Base-by-base conservation (phyloP, 1,140 invertebrate genomes). In the Maniola jurtina region DNA sequence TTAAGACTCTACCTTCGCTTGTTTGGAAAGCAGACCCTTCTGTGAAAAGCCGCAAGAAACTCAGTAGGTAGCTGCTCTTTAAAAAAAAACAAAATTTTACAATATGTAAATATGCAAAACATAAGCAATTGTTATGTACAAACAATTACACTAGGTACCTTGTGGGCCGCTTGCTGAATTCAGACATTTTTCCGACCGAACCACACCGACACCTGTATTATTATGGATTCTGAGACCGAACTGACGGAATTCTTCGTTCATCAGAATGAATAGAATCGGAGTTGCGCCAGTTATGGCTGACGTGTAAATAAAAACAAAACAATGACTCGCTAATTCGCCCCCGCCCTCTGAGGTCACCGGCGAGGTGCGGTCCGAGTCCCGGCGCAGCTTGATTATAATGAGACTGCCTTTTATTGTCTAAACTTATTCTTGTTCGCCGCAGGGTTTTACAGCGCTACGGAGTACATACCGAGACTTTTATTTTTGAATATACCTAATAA, bases 261-360 rank as follows among this genome's bases (percentile, higher is more conserved):
- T 56, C 16, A 67, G 64, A 68, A 42, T 67, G 65, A 63, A 68
- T 72, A 73, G 72, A 72, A 76, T 74, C 66, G 68, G 50, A 54
- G 60, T 66, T 68, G 42, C 54, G 25, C 72, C 63, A 77, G 77
- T 75, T 76, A 81, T 78, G 77, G 81, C 81, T 86, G 82, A 88
- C 80, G 82, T 85, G 83, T 85, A 86, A 86, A 84, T 84, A 78
- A 83, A 84, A 86, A 78, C 82, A 84, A 85, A 88, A 88, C 85
- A 88, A 84, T 88, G 85, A 88, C 73, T 88, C 65, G 81, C 81
- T 87, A 83, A 86, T 88, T 85, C 66, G 66, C 72, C 73, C 76
- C 72, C 76, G 72, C 75, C 72, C 75, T 69, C 63, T 80, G 78
- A 84, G 78, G 81, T 84, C 82, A 85, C 69, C 62, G 25, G 25